Base-by-base conservation (phyloP, 2,113 vertebrate genomes). In the Hyperopisus bebe region DNA sequence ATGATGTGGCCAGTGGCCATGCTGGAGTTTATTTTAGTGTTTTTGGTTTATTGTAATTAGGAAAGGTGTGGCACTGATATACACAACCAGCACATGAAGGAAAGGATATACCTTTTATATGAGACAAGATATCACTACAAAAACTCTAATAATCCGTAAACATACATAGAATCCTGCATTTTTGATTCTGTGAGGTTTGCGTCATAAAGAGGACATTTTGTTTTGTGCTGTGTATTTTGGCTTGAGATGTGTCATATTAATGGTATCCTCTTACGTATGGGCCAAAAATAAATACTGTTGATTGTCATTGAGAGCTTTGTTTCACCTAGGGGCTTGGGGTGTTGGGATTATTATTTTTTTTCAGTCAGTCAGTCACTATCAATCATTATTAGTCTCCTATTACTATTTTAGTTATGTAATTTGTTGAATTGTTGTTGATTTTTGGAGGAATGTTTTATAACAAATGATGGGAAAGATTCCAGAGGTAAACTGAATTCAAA, bases 211-310 rank as follows among this genome's bases (percentile, higher is more conserved):
- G 44, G 15, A 83, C 46, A 74, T 84, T 89, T 88, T 70, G 70
- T 82, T 66, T 62, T 42, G 15, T 11, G 62, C 92, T 94, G 91
- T 92, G n/a, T 27, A 62, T 85, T 88, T 50, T 55, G 77, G 87
- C 77, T 82, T 31, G 35, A 47, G 53, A 24, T 5, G 42, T 17
- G 24, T 91, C 90, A 35, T 91, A 91, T 93, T 90, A 92, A 93
- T 91, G 87, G 88, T 85, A 93, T 95, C 93, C 94, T 92, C 91
- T 94, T 92, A 95, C 93, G 91, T 92, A 58, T 88, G 70, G n/a
- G 94, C 93, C 94, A 93, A 93, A 95, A 95, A 95, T 95, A 95
- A 93, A 70, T 50, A 55, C 5, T 90, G 90, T 47, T 24, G 13
- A 91, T 95, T 95, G 94, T 94, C 93, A 91, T 92, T 90, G 89